Conservation (phyloP, 2,113 vertebrate genomes). For the Gila orcuttii region DNA sequence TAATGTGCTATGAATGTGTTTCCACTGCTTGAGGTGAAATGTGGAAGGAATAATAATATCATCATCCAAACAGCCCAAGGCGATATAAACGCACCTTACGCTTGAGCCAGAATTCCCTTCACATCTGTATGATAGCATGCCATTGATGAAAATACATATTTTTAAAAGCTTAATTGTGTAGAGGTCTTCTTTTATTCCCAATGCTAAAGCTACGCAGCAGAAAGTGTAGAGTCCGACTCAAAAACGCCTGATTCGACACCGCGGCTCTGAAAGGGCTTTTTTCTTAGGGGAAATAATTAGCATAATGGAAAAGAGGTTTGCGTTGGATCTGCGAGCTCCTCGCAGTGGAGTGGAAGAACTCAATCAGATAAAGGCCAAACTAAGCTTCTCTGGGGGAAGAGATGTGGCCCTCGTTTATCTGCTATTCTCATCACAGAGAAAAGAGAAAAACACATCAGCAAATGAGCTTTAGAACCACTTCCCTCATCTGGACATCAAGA, state of each 20-base stretch:
- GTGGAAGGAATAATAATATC: conserved; percentile 64
- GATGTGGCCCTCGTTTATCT: not conserved
- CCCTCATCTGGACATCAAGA: too few species aligned
- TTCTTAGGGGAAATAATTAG: not conserved
- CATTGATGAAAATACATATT: conserved; percentile 63
- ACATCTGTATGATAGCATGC: conserved; percentile 70
- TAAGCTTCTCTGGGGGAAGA: conserved; percentile 58
- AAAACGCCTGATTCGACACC: not conserved
- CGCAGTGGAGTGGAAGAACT: conserved; percentile 54
- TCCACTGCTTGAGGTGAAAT: conserved; percentile 59
- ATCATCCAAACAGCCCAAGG: conserved; percentile 66
- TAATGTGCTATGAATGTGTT: conserved; percentile 67
- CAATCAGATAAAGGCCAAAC: conserved; percentile 64
- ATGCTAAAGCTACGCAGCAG: conserved; percentile 66
- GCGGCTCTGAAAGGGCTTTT: not conserved
- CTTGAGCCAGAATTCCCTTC: conserved; percentile 63
- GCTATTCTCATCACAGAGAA: not conserved
- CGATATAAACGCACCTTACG: conserved; percentile 55
- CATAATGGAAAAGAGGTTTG: conserved; percentile 19
- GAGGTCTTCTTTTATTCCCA: conserved; percentile 53
- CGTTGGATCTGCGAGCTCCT: not conserved
- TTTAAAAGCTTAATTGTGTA: conserved; percentile 72
- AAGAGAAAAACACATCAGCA: too few species aligned
- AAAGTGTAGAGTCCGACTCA: conserved; percentile 8
- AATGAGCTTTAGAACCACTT: too few species aligned